Evolutionary conservation across 2,888 invertebrate genomes (phyloP).

Genomic region (Drosophila acutilabella): DNA sequence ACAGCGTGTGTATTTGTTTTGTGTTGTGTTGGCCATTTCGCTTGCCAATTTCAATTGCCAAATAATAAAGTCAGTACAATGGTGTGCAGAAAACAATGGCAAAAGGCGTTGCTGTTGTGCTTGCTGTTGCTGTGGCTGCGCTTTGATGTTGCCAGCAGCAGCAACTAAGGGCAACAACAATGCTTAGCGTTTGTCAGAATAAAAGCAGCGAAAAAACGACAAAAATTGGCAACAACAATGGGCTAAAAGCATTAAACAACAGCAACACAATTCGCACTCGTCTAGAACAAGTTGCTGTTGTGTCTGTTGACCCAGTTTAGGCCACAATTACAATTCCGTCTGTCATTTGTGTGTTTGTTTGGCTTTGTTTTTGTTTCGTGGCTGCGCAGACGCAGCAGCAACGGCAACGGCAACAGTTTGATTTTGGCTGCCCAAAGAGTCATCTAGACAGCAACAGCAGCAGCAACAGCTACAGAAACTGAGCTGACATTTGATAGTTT

Average conservation of each 20-base stretch:
- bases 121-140: slow-evolving; percentile 39
- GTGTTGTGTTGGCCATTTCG: slow-evolving; percentile 24
- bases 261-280: slow-evolving; percentile 59
- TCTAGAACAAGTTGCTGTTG: slow-evolving; percentile 51
- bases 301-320: slow-evolving; percentile 76
- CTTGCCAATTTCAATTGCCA: slow-evolving; percentile 62
- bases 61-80: slow-evolving; percentile 58
- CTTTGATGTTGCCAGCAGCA: slow-evolving; percentile 61
- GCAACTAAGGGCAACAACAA: slow-evolving; percentile 53
- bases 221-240: slow-evolving; percentile 57
- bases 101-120: slow-evolving; percentile 45
- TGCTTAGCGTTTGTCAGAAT: slow-evolving; percentile 61
- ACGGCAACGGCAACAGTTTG: slow-evolving; percentile 44
- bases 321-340: slow-evolving; percentile 78
- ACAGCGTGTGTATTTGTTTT: slow-evolving; percentile 23
- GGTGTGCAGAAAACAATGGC: slow-evolving; percentile 60
- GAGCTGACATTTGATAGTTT: slow-evolving; percentile 79
- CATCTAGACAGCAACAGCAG: slow-evolving; percentile 49
- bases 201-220: slow-evolving; percentile 11
- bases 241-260: slow-evolving; percentile 28
- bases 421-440: slow-evolving; percentile 63
- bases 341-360: slow-evolving; percentile 43
- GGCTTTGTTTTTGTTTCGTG: slow-evolving; percentile 25
- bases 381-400: slow-evolving; percentile 61
- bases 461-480: slow-evolving; percentile 39